Conservation (phyloP, 2,797 vertebrate species). For the Heliangelus exortis region DNA sequence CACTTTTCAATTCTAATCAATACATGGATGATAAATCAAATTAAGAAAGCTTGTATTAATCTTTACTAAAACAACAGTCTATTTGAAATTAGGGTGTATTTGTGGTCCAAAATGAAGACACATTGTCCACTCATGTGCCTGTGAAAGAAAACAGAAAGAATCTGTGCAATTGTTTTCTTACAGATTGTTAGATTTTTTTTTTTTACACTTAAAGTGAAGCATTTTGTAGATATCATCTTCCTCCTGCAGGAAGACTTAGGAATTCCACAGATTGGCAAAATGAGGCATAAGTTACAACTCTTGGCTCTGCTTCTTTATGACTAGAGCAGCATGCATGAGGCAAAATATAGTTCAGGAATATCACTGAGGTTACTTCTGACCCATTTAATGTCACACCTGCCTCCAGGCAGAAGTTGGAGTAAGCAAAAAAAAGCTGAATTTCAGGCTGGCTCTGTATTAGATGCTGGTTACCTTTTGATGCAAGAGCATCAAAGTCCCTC, state of each 20-base stretch:
- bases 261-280: conserved; percentile 50
- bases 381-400: not conserved
- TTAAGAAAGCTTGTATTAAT: not conserved
- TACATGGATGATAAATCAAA: not conserved
- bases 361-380: not conserved
- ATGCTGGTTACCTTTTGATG: not conserved
- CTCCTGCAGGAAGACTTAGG: not conserved
- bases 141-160: not conserved
- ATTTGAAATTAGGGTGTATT: not conserved
- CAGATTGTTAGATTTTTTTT: not conserved
- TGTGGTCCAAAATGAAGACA: not conserved
- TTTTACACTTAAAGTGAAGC: conserved; percentile 1
- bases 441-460: not conserved
- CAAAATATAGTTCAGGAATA: not conserved
- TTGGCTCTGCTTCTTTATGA: not conserved
- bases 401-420: not conserved
- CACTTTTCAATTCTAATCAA: not conserved
- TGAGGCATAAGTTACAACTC: not conserved
- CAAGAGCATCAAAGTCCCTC: not conserved
- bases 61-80: not conserved
- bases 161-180: not conserved
- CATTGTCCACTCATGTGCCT: not conserved
- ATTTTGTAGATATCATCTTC: conserved; percentile 29
- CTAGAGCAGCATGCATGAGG: not conserved
- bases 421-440: not conserved